Base-by-base conservation (phyloP, 2,888 invertebrate genomes). In the Drosophila formosana region DNA sequence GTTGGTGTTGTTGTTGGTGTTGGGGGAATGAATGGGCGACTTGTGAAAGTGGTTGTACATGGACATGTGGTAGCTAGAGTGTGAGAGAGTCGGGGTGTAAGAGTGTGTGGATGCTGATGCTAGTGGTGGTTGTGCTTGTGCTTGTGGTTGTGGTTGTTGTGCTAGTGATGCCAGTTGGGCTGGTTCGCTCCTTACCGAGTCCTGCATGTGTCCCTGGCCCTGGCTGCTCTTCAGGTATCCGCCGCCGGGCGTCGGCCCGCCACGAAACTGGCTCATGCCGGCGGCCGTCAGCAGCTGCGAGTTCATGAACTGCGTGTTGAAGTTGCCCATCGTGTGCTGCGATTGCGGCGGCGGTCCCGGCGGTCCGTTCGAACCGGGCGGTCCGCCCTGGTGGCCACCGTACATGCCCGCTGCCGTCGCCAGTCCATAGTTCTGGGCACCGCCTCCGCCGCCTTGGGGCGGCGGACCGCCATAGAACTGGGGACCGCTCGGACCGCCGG, bases 271-370 rank as follows among this genome's bases (percentile, higher is more conserved):
- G 74, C 90, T 91, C 37, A 92, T 91, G 3, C 92, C 94, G 80
- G 91, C 94, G 81, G 92, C 95, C 91, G 94, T 94, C 84, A 96
- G 94, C 68, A 95, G 93, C 68, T 95, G 94, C 0, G 94, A 94
- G 77, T 94, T 94, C 72, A 95, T 91, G 85, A 94, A 95, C 81
- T 94, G 94, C 6, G 94, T 94, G 69, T 93, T 91, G 39, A 91
- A 92, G 57, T 89, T 92, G n/a, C 92, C 89, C 87, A 92, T 92
- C 64, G 91, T 91, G 66, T 92, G 92, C 66, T 92, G 92, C 9
- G 91, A 90, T 41, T 85, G 85, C 0, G 92, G 91, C 0, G 80
- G 88, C 0, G 92, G 91, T 0, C 84, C 89, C 2, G 90, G 90
- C 1, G 90, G 92, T 0, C 91, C 91, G 57, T 91, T 91, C 50